phyloP scores from a whole-genome alignment of 2,888 invertebrate species.

The Pollenia amentaria region DNA sequence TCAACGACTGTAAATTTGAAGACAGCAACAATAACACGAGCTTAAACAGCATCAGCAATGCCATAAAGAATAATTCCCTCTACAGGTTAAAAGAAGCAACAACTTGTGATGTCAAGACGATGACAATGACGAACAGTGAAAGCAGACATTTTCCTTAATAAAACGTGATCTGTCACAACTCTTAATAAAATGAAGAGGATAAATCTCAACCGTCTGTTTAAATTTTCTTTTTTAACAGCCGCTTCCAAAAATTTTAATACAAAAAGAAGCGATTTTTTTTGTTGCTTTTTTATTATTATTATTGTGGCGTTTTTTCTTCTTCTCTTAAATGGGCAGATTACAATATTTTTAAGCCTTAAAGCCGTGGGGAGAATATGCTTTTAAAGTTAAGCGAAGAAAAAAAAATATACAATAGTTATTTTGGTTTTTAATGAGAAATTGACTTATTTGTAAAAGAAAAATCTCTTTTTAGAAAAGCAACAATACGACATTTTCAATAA shows the following conservation, averaged over 20 bases:
- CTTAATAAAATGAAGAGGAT: slow-evolving; percentile 31
- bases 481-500: too few relatives aligned
- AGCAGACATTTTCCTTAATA: not conserved
- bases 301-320: not conserved
- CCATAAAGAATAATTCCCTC: too few relatives aligned
- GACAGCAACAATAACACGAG: too few relatives aligned
- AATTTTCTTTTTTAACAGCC: not conserved
- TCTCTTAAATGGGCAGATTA: not conserved
- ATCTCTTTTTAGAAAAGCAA: not conserved
- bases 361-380: not conserved
- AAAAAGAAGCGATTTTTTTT: not conserved
- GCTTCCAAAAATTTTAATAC: too few relatives aligned
- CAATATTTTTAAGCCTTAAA: not conserved
- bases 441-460: not conserved
- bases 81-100: too few relatives aligned
- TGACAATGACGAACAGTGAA: not conserved
- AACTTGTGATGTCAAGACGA: too few relatives aligned
- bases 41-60: too few relatives aligned
- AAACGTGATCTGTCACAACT: slow-evolving; percentile 18
- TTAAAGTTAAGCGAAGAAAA: not conserved
- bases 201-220: slow-evolving; percentile 5
- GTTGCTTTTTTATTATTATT: not conserved
- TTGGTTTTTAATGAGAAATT: not conserved
- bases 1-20: not conserved
- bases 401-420: not conserved